Evolutionary conservation across 1,140 invertebrate genomes (phyloP), one percentile per base, ranked within the genome.

Genomic region (Brachionus calyciflorus): DNA sequence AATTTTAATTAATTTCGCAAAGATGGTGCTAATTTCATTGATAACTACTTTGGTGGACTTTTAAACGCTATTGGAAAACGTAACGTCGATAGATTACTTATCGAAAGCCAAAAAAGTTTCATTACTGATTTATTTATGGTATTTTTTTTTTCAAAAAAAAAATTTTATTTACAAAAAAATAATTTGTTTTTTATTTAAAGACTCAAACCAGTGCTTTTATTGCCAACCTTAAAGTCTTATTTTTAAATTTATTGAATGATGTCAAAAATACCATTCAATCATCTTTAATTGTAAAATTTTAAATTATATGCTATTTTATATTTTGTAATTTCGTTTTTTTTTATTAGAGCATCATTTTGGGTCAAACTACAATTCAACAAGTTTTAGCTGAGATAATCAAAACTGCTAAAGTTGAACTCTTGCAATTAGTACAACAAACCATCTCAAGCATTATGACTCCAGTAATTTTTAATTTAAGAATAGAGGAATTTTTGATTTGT

Each of bases 11-110:
- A 6, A 41, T 24, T 33, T 33, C 51, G 24, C 7, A 4, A 37
- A 73, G 69, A 73, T 24, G 30, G 28, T 2, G 28, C 33, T 33
- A n/a, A 73, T 0, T 73, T 73, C 9, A 73, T 73, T 53, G 69
- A 73, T 21, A 73, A 73, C 14, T 73, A 73, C 19, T 73, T 73
- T 37, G 69, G 69, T 51, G 41, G 30, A 33, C 49, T 73, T 51
- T 49, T 73, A 19, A 73, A 73, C 17, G 69, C 46, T 40, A 51
- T 73, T n/a, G 69, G 69, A 19, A 49, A 55, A 73, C 12, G 69
- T 26, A 51, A 14, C 19, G 33, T 70, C 24, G 65, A 60, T 21
- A 6, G 6, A 60, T 19, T 33, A 9, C 17, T 17, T 33, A 19
- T 60, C 17, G 37, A 37, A 60, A 19, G 28, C 14, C 55, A 60